Evolutionary conservation across 2,797 vertebrate genomes (phyloP).

Genomic region (Pangasius larnaudii): DNA sequence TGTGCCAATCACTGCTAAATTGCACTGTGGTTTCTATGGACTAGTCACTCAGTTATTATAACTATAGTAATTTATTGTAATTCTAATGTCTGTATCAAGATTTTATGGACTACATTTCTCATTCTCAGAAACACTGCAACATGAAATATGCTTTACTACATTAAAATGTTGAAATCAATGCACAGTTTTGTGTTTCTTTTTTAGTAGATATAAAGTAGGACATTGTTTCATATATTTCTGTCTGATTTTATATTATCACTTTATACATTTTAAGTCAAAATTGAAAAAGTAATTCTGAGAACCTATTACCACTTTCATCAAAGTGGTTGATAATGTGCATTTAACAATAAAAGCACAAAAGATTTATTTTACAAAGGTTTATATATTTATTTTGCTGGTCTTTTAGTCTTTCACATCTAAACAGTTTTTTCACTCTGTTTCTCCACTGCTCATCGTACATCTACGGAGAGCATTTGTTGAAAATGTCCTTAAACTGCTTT

Average conservation of each 20-base stretch:
- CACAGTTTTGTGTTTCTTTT: background rate
- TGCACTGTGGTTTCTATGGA: background rate
- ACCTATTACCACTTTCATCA: background rate
- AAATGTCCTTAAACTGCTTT: background rate
- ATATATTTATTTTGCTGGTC: background rate
- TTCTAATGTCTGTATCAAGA: background rate
- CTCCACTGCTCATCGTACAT: background rate
- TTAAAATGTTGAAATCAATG: background rate
- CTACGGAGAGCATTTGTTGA: background rate
- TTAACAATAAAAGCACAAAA: background rate
- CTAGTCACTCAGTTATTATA: background rate
- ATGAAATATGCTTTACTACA: background rate
- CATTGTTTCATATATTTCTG: background rate
- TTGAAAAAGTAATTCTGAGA: background rate
- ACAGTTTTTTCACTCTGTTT: background rate
- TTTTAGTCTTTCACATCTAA: background rate
- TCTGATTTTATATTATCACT: background rate
- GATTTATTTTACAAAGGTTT: background rate
- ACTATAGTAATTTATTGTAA: conserved; percentile 1
- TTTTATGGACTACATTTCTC: background rate
- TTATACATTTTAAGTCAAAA: background rate
- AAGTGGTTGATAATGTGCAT: background rate
- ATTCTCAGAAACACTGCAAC: background rate
- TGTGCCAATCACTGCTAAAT: background rate
- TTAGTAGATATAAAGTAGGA: background rate